phyloP scores from a whole-genome alignment of 2,888 invertebrate genomes.

The Toxonevra muliebris region DNA sequence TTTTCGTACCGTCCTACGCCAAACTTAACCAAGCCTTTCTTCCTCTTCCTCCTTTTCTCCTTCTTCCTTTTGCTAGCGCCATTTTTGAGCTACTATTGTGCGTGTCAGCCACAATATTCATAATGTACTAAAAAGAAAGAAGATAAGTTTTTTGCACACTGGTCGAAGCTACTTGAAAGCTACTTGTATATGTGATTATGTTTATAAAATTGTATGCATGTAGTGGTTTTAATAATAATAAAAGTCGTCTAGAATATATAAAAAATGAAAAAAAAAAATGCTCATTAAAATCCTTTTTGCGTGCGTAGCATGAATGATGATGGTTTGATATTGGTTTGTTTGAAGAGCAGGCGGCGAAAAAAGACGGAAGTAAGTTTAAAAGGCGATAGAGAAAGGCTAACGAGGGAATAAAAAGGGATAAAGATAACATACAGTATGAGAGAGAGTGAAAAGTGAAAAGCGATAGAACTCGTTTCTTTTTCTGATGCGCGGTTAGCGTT shows the following conservation, averaged over 20 bases:
- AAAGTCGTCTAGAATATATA: neutral
- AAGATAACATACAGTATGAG: too few species aligned
- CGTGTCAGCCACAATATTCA: constrained; percentile 18
- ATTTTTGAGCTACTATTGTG: neutral
- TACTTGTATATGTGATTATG: too few species aligned
- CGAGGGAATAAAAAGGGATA: too few species aligned
- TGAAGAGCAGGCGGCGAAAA: neutral
- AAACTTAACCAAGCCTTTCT: neutral
- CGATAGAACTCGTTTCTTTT: neutral
- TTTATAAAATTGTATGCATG: too few species aligned
- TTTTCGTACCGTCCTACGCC: neutral
- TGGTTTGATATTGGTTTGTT: constrained; percentile 14
- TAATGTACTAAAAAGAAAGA: neutral
- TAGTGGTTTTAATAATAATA: too few species aligned
- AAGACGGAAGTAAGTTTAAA: too few species aligned
- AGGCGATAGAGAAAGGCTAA: too few species aligned
- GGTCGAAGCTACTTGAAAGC: too few species aligned
- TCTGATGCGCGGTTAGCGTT: constrained; percentile 17
- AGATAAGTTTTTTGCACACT: too few species aligned
- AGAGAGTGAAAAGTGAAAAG: too few species aligned
- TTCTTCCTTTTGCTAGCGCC: neutral
- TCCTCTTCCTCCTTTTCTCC: neutral
- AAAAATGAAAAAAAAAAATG: constrained; percentile 17
- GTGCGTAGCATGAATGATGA: constrained; percentile 27
- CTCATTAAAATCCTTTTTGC: constrained; percentile 36